Conservation (phyloP, 2,113 vertebrate species). For the Uria aalge region DNA sequence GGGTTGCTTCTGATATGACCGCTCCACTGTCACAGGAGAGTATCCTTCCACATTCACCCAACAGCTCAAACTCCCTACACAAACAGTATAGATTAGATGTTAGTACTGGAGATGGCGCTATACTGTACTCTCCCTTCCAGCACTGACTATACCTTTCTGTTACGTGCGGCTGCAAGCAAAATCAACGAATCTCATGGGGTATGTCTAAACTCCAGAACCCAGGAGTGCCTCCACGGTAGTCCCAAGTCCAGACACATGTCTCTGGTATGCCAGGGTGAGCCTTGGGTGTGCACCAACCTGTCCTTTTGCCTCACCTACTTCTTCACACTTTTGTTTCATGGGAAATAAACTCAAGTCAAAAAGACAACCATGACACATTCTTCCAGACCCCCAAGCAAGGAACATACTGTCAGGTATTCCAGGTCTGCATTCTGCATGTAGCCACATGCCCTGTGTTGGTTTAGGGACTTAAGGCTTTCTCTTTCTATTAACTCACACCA, state of each 20-base stretch:
- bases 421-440: not conserved
- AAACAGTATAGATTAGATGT: not conserved
- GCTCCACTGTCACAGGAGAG: not conserved
- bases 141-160: not conserved
- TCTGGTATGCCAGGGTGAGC: not conserved
- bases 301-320: slow-evolving; percentile 6
- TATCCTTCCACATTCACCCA: not conserved
- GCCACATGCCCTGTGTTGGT: not conserved
- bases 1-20: not conserved
- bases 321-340: not conserved
- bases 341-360: not conserved
- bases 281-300: not conserved
- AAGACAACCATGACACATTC: not conserved
- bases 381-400: not conserved
- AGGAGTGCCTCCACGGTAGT: not conserved
- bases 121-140: not conserved
- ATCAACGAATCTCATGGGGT: not conserved
- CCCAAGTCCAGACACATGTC: not conserved
- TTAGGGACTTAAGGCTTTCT: not conserved
- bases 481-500: not conserved
- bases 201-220: not conserved
- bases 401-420: not conserved
- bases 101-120: not conserved
- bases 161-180: not conserved
- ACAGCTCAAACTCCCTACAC: not conserved